These are phyloP conservation scores for Heliothis virescens DNA, from an alignment of 1,140 invertebrate species.

Conservation along the genomic window DNA sequence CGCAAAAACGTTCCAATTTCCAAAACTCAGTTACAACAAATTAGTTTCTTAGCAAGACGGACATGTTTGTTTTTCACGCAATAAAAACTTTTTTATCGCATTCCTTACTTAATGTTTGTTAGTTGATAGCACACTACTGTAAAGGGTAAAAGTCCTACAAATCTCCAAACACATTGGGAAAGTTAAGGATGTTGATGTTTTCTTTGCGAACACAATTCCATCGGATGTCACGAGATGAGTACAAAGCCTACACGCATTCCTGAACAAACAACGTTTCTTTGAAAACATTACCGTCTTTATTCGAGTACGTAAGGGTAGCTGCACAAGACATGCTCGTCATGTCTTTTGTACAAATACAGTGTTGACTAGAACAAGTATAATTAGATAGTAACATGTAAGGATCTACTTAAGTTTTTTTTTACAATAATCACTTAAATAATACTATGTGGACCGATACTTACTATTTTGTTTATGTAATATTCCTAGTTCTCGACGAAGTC, in stretches of 20 bases:
- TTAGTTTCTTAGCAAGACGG: too few species aligned
- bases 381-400: too few species aligned
- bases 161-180: not conserved
- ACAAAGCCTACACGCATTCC: conserved; percentile 25
- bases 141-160: conserved; percentile 19
- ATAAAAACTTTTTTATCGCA: not conserved
- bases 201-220: conserved; percentile 37
- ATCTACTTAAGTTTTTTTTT: too few species aligned
- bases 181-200: conserved; percentile 39
- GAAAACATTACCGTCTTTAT: conserved; percentile 40
- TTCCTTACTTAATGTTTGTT: conserved; percentile 1
- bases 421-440: too few species aligned
- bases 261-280: conserved; percentile 29
- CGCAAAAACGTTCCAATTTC: too few species aligned
- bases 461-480: too few species aligned
- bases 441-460: too few species aligned
- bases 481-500: too few species aligned
- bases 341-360: not conserved
- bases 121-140: conserved; percentile 7
- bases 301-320: conserved; percentile 13
- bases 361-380: too few species aligned
- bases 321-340: not conserved
- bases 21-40: too few species aligned
- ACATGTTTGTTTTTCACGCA: too few species aligned
- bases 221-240: conserved; percentile 20